Evolutionary conservation across 2,888 invertebrate species (phyloP).

Genomic region (Caenorhabditis angaria): DNA sequence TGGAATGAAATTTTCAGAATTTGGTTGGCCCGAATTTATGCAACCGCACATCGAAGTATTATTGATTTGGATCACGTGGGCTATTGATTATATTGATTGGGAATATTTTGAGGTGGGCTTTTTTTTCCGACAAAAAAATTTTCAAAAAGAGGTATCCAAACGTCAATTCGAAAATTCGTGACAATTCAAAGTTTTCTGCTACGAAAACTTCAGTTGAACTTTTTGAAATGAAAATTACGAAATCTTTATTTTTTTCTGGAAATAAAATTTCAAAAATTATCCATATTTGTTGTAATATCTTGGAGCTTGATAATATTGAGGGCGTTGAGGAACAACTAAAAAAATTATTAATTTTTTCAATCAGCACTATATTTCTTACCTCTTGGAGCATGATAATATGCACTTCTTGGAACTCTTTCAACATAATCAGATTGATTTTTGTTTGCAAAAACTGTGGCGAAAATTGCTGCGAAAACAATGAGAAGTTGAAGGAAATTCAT

Average conservation of each 20-base stretch:
- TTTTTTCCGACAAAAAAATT: no score
- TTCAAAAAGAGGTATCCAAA: no score
- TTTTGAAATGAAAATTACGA: background rate
- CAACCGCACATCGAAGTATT: constrained; percentile 69
- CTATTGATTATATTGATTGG: constrained; percentile 68
- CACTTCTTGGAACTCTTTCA: background rate
- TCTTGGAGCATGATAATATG: background rate
- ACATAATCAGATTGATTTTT: background rate
- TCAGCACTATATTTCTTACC: background rate
- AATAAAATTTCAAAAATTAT: background rate
- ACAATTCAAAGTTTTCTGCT: background rate
- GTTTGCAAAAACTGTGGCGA: background rate
- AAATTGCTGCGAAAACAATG: background rate
- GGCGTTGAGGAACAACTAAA: background rate
- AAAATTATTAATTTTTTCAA: no score
- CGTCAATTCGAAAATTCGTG: background rate
- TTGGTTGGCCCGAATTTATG: constrained; percentile 68
- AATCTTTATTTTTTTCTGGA: background rate
- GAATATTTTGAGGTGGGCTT: constrained; percentile 67
- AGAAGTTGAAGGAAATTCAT: background rate
- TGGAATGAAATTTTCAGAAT: constrained; percentile 30
- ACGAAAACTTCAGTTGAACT: no score
- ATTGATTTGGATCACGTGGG: constrained; percentile 62
- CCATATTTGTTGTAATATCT: background rate
- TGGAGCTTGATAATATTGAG: background rate